Base-by-base conservation (phyloP, 1,140 invertebrate genomes). In the Bilobella aurantiaca region DNA sequence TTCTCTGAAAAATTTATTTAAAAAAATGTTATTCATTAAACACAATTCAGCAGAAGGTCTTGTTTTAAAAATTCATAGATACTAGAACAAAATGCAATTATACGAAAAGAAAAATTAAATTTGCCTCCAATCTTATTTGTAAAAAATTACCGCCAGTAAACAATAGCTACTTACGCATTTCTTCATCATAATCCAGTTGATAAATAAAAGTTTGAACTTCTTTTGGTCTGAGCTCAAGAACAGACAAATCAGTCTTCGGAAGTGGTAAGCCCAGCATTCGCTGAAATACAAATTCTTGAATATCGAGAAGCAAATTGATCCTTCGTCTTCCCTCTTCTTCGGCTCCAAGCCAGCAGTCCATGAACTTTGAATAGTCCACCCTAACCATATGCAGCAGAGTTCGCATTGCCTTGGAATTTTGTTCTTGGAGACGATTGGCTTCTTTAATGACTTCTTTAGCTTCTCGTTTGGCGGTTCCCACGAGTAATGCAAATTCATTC, bases 341-440 rank as follows among this genome's bases (percentile, higher is more conserved):
- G 31, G 57, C 66, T 1, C 65, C 21, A 23, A 29, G 46, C 71
- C 71, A 73, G 46, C 70, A 23, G 21, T 73, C 71, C 66, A 73
- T 67, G 31, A 64, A 73, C 18, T 70, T 73, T 2, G 29, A 21
- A 31, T 63, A 69, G 29, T 73, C 63, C 3, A 30, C 32, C 0
- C 32, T 30, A 1, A 58, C 62, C 12, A 64, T 3, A 21, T 66
- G 57, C 1, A 73, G 32, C n/a, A 67, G 67, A 49, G 68, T 73
- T 18, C 30, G 21, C 27, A 60, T 62, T 1, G 46, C 63, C 31
- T 62, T 46, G 3, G 27, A 8, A 46, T 62, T 49, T 3, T 60
- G 25, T 1, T 31, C 29, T 27, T 73, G 59, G 31, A 70, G 47
- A 29, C 69, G 56, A 3, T 32, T 23, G 16, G 68, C 69, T 25